Base-by-base conservation (phyloP, 2,888 invertebrate species). In the Dicranocentrus wangi region DNA sequence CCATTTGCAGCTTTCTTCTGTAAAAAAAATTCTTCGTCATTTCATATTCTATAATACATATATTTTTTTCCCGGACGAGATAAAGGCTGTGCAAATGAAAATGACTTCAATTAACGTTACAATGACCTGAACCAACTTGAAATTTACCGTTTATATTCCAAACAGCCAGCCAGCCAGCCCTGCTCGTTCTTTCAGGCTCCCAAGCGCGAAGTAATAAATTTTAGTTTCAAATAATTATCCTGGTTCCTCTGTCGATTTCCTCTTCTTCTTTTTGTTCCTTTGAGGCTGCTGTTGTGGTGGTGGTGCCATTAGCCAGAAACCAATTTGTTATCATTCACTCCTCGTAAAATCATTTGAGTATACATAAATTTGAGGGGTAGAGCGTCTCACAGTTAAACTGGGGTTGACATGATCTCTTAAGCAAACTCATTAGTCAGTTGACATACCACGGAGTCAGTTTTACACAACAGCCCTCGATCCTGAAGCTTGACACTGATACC, bases 381-480 rank as follows among this genome's bases (percentile, higher is more conserved):
- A 65, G 53, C 66, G 53, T 19, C 43, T 58, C 42, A 39, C 43
- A 72, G 61, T 28, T 51, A 79, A 73, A 79, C 70, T 79, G 72
- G 79, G 80, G 82, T 79, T 84, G 85, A 85, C 85, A 84, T 78
- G 82, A 86, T 84, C 84, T 83, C 82, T 84, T 83, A 84, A 82
- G 81, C 63, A 82, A 72, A 84, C 82, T 85, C 86, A 86, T 86
- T 85, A 84, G 79, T 85, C 85, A 84, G 83, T 83, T 84, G 81
- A 81, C 81, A 81, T 81, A 66, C 72, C 80, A 68, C 58, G 51
- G 72, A 79, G 66, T 66, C 79, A 79, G 47, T 47, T 72, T 68
- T 78, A 19, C 47, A 58, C 68, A 70, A 65, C 70, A 61, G 51
- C 43, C 68, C 43, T 42, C 15, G 7, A 10, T 58, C 15, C 27